These are phyloP conservation scores for Mastacembelus armatus DNA, from an alignment of 2,797 vertebrate species.

Conservation along the genomic window DNA sequence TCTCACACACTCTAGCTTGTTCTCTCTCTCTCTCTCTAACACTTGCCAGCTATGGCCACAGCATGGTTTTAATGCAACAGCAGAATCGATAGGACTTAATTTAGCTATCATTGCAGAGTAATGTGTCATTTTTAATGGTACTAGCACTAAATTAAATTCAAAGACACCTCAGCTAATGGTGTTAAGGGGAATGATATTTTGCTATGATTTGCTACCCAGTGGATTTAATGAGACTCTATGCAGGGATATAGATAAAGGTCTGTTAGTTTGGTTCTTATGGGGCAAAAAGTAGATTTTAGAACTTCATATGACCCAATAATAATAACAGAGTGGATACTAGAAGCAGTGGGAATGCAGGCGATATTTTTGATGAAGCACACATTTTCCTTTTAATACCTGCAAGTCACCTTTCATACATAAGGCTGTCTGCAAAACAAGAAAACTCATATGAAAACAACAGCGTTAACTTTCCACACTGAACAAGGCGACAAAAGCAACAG, in stretches of 20 bases:
- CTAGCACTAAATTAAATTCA: slow-evolving; percentile 84
- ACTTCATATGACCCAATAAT: slow-evolving; percentile 60
- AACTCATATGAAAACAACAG: slow-evolving; percentile 71
- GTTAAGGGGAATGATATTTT: slow-evolving; percentile 80
- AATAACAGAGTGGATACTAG: slow-evolving; percentile 37
- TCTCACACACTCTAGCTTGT: slow-evolving; percentile 59
- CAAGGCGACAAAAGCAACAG: slow-evolving; percentile 83
- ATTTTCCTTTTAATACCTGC: slow-evolving; percentile 43
- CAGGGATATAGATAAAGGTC: slow-evolving; percentile 59
- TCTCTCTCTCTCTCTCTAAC: slow-evolving; percentile 60
- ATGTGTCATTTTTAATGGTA: slow-evolving; percentile 84
- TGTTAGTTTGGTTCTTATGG: slow-evolving; percentile 60
- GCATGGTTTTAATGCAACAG: slow-evolving; percentile 79
- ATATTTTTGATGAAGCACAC: slow-evolving; percentile 30
- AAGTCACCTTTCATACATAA: slow-evolving; percentile 62
- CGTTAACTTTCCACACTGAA: slow-evolving; percentile 80
- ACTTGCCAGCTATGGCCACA: slow-evolving; percentile 69
- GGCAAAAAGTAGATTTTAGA: slow-evolving; percentile 53
- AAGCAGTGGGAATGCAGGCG: slow-evolving; percentile 5
- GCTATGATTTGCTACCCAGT: slow-evolving; percentile 75
- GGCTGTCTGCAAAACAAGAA: slow-evolving; percentile 60
- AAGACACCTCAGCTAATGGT: slow-evolving; percentile 82
- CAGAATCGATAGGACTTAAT: slow-evolving; percentile 84
- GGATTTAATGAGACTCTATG: slow-evolving; percentile 68
- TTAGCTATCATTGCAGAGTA: slow-evolving; percentile 83